These are phyloP conservation scores for Diachasmimorpha longicaudata DNA, from an alignment of 1,140 invertebrate species.

Conservation along the genomic window DNA sequence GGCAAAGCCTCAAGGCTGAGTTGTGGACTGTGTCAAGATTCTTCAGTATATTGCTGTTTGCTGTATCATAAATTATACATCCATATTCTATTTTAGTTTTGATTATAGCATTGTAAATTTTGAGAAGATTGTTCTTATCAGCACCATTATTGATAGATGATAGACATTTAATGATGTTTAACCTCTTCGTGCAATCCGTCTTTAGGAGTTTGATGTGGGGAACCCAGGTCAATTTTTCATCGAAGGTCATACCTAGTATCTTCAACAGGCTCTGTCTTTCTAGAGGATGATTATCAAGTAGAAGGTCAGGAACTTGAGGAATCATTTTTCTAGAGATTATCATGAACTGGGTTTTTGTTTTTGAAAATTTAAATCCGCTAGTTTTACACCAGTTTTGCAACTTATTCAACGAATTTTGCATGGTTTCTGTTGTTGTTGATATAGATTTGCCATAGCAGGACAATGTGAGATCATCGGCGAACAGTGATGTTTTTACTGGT, in stretches of 20 bases:
- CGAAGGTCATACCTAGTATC: slow-evolving; percentile 23
- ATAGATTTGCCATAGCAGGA: neutral
- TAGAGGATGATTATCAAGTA: neutral
- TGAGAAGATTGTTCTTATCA: too few relatives aligned
- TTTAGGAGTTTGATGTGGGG: slow-evolving; percentile 13
- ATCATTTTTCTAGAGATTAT: neutral
- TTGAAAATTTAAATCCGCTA: slow-evolving; percentile 17
- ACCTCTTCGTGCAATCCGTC: slow-evolving; percentile 11
- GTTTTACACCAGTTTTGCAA: neutral
- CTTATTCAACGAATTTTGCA: neutral
- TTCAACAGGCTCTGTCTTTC: neutral
- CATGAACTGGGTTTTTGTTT: slow-evolving; percentile 1
- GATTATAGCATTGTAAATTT: too few relatives aligned
- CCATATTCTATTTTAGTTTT: too few relatives aligned
- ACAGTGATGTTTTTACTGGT: neutral
- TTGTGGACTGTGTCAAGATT: slow-evolving; percentile 23
- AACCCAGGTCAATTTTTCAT: slow-evolving; percentile 25
- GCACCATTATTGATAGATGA: neutral
- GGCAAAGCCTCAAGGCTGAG: neutral
- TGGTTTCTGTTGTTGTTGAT: neutral
- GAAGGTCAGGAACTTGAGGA: too few relatives aligned
- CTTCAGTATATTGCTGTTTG: neutral
- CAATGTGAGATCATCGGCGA: slow-evolving; percentile 1
- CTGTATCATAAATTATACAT: slow-evolving; percentile 23
- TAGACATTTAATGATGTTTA: slow-evolving; percentile 23